A percentile compares a stretch with the other conserved stretches of the same genome.
Evolutionary conservation across 2,797 vertebrate genomes (phyloP).

Genomic region (Podargus strigoides): DNA sequence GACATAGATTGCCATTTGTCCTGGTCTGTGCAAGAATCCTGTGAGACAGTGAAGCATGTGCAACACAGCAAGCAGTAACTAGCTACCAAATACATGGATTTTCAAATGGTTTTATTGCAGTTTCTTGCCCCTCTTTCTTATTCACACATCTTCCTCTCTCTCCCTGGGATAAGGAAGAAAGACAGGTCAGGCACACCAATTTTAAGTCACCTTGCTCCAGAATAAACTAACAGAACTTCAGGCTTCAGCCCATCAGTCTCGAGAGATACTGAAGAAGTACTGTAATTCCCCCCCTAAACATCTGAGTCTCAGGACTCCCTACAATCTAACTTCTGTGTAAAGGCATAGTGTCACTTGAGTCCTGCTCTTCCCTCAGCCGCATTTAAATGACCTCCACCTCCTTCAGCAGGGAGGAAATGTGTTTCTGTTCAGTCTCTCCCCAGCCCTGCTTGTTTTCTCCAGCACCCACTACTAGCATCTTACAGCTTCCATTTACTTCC

Average conservation of each 20-base stretch:
- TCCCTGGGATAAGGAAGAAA: not conserved
- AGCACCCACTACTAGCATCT: not conserved
- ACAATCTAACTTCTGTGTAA: not conserved
- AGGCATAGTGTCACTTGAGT: not conserved
- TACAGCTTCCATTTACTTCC: not conserved
- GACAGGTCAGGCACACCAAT: not conserved
- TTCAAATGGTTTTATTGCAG: not conserved
- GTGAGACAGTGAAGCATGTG: not conserved
- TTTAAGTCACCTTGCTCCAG: not conserved
- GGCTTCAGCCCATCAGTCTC: not conserved
- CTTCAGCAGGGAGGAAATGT: not conserved
- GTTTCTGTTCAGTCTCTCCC: not conserved
- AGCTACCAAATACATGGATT: not conserved
- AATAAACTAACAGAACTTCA: not conserved
- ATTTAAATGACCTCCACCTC: not conserved
- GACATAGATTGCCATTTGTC: not conserved
- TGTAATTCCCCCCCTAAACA: not conserved
- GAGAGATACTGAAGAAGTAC: not conserved
- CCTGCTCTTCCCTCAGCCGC: not conserved
- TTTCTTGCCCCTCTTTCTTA: not conserved
- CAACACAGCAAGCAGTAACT: not conserved
- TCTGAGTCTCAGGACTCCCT: not conserved
- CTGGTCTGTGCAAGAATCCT: not conserved
- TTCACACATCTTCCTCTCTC: not conserved
- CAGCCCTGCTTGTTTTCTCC: not conserved